These are phyloP conservation scores for Drosophila anceps DNA, from an alignment of 2,888 invertebrate genomes.

Conservation along the genomic window DNA sequence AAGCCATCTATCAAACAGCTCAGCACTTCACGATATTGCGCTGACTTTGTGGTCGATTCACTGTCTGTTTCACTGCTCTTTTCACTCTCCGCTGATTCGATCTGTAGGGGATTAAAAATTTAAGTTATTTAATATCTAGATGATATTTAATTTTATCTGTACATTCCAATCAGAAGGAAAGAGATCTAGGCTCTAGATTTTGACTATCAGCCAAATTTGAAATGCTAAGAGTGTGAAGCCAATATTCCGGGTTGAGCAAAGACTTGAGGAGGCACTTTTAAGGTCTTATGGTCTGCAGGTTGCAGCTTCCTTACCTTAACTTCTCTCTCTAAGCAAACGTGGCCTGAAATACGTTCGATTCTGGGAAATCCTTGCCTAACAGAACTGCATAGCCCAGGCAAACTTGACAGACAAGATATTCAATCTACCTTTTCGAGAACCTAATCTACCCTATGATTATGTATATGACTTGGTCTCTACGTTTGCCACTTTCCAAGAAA, in stretches of 20 bases:
- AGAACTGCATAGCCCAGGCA: neutral
- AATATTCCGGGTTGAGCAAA: too few relatives aligned
- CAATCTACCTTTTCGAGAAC: neutral
- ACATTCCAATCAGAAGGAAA: too few relatives aligned
- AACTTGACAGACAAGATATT: neutral
- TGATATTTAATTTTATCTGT: too few relatives aligned
- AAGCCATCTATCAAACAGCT: slow-evolving; percentile 72
- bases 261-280: neutral
- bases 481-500: neutral
- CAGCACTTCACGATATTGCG: slow-evolving; percentile 71
- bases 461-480: neutral
- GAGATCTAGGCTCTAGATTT: too few relatives aligned
- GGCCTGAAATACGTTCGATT: neutral
- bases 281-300: neutral
- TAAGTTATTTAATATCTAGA: too few relatives aligned
- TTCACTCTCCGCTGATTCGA: slow-evolving; percentile 61
- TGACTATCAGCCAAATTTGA: too few relatives aligned
- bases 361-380: neutral
- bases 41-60: slow-evolving; percentile 63
- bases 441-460: neutral
- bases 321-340: neutral
- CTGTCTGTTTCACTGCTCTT: slow-evolving; percentile 67
- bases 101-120: too few relatives aligned
- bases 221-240: too few relatives aligned
- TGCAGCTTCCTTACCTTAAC: neutral